Base-by-base conservation (phyloP, 2,113 vertebrate species). In the Colossoma macropomum region DNA sequence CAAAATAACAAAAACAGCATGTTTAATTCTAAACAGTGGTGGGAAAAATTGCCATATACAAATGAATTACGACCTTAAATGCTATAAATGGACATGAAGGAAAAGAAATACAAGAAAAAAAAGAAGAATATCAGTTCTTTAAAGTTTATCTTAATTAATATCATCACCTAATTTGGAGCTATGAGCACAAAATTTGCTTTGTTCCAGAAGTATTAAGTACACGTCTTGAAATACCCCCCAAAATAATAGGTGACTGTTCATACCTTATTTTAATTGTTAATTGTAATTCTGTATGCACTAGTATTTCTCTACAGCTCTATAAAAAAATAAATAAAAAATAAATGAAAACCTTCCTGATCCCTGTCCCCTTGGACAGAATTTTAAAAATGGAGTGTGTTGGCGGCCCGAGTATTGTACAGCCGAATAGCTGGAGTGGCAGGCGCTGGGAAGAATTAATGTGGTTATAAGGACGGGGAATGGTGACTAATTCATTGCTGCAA, bases 401-500 rank as follows among this genome's bases (percentile, higher is more conserved):
- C 10, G 52, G 28, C 56, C 59, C 34, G 62, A 8, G 27, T 73
- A 71, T 19, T 4, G 54, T 23, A 15, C 19, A 5, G 28, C 23
- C n/a, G 23, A 34, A 27, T 83, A 23, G 25, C 68, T 56, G 69
- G 70, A 73, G 30, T 68, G 45, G 48, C 71, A 56, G 62, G 34
- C 4, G 30, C 59, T 34, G 28, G 45, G 41, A 75, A 28, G 34
- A 73, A 73, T 41, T 3, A 50, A 73, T 65, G 45, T 21, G 17
- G 38, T 25, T 77, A 48, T 65, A 65, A 50, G 48, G 62, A 66
- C 16, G 45, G 65, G 27, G 27, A 66, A 25, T 76, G 59, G 54
- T 77, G 73, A 72, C 65, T 81, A 81, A 81, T 81, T 63, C 65
- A 85, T 77, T 60, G 69, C 54, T 63, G 78, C 68, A 75, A 77